Evolutionary conservation across 2,888 invertebrate species (phyloP), one percentile per base, ranked within the genome.

Genomic region (Dugesia japonica): DNA sequence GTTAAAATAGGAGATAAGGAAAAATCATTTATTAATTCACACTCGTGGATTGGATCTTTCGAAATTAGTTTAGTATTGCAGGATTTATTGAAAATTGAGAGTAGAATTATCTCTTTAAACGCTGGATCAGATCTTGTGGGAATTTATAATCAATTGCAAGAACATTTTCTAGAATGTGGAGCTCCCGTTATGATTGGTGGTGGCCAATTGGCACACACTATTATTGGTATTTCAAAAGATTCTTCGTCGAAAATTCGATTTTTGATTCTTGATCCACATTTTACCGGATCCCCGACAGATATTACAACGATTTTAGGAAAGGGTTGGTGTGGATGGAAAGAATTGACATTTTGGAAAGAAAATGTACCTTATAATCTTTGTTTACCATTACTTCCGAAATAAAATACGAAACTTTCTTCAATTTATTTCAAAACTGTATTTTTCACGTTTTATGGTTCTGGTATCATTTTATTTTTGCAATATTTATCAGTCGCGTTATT

Each of bases 151-250:
- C 89, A 91, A 82, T 86, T 99, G 79, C 87, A 90, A 0, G 88
- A 89, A 83, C 98, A 99, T 87, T 99, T 99, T 83, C 88, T 90
- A 81, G 90, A 88, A 71, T 90, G 93, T 81, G 97, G 97, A 74
- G 91, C 92, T 28, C 98, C 98, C 26, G 88, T 99, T 78, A 99
- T 99, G 98, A 95, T 99, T 81, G 98, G 94, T 82, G 98, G 98
- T 26, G 97, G 95, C 79, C 92, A 94, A 42, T 86, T 95, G 81
- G 98, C 98, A 0, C 97, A 99, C 83, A 99, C 98, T 71, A 95
- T 98, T 80, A 86, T 99, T 76, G 98, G 98, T 0, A 89, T 98
- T 15, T 76, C 28, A n/a, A 38, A 28, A 26, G 90, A 92, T 84
- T 86, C 87, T 23, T 89, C 90, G 13, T 91, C 90, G 26, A 90